Evolutionary conservation across 2,888 invertebrate genomes (phyloP).

Genomic region (Parnassius apollo): DNA sequence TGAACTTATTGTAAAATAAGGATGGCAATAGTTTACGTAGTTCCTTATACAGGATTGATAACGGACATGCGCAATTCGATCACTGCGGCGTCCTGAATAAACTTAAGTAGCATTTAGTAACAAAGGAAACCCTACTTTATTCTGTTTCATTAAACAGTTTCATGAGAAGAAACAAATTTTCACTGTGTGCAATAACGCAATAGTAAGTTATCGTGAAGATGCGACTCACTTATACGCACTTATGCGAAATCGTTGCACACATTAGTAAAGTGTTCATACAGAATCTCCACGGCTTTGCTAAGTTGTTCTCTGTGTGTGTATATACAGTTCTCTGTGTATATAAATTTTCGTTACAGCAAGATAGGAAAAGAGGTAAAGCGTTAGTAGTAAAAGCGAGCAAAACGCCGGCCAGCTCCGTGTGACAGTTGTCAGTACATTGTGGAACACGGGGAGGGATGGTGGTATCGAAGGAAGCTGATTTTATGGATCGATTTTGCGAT

Average conservation of each 20-base stretch:
- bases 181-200: constrained; percentile 63
- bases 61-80: constrained; percentile 70
- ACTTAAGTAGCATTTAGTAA: constrained; percentile 38
- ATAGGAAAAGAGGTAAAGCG: constrained; percentile 73
- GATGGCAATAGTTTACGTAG: constrained; percentile 70
- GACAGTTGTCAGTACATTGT: constrained; percentile 72
- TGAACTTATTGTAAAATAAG: constrained; percentile 65
- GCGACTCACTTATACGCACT: constrained; percentile 39
- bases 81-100: constrained; percentile 50
- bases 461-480: constrained; percentile 52
- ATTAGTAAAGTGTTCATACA: constrained; percentile 46
- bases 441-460: constrained; percentile 63
- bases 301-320: constrained; percentile 63
- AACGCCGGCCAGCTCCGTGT: constrained; percentile 59
- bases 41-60: constrained; percentile 61
- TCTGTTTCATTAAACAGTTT: constrained; percentile 40
- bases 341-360: constrained; percentile 70
- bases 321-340: constrained; percentile 56
- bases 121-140: constrained; percentile 49
- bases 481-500: constrained; percentile 61
- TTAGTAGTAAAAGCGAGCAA: constrained; percentile 63
- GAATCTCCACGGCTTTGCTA: constrained; percentile 43
- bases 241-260: constrained; percentile 38
- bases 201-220: constrained; percentile 52
- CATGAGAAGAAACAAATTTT: constrained; percentile 38